Evolutionary conservation across 2,797 vertebrate species (phyloP).

Genomic region (Gymnoscopelus braueri): DNA sequence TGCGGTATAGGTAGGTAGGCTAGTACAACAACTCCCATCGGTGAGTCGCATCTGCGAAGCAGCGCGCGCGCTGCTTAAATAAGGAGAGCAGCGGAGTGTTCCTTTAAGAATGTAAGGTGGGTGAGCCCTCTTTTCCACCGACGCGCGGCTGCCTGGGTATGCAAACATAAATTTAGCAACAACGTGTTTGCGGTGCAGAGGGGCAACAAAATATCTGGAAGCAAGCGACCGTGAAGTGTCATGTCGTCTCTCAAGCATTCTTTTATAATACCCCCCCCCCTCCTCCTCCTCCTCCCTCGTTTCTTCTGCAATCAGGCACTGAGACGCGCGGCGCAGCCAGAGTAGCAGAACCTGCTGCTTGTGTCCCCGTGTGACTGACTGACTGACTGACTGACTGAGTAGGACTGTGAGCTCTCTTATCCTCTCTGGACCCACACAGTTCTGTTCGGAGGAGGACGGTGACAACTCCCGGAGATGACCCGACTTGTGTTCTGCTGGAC

Average conservation of each 20-base stretch:
- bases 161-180: conserved; percentile 86
- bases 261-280: conserved; percentile 36
- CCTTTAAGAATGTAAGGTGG: conserved; percentile 85
- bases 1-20: no score
- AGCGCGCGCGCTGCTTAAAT: no score
- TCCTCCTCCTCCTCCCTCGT: not conserved
- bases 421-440: not conserved
- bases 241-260: conserved; percentile 61
- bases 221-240: conserved; percentile 69
- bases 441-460: conserved; percentile 23
- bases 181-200: conserved; percentile 73
- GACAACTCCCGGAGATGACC: conserved; percentile 64
- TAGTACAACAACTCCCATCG: no score
- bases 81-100: conserved; percentile 62
- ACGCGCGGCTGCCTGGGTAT: conserved; percentile 75
- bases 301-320: conserved; percentile 44
- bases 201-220: conserved; percentile 73
- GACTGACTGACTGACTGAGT: conserved; percentile 16
- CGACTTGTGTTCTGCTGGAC: conserved; percentile 43
- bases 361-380: conserved; percentile 14
- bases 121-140: conserved; percentile 73
- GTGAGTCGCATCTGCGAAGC: no score
- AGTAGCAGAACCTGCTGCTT: conserved; percentile 28
- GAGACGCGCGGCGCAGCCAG: conserved; percentile 36
- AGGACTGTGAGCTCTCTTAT: conserved; percentile 18